Conservation (phyloP, 2,888 invertebrate genomes). For the Eilema caniola region DNA sequence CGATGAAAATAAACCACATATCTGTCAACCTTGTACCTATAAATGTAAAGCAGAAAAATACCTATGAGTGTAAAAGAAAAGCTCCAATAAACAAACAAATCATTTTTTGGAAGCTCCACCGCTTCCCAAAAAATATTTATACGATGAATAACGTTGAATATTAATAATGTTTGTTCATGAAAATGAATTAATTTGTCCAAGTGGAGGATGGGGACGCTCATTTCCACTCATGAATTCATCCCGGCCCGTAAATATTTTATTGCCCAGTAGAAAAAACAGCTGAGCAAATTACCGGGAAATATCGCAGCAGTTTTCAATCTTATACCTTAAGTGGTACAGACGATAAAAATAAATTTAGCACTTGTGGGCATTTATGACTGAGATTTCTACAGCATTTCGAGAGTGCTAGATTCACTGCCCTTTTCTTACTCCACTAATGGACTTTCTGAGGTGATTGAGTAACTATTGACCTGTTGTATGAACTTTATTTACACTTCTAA, state of each 20-base stretch:
- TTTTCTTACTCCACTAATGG: slow-evolving; percentile 61
- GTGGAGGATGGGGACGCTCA: slow-evolving; percentile 70
- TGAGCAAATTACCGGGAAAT: slow-evolving; percentile 79
- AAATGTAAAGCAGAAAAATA: no score
- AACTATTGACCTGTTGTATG: not conserved
- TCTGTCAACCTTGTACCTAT: not conserved
- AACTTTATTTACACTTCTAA: not conserved
- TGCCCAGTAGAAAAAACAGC: slow-evolving; percentile 76
- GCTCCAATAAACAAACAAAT: not conserved
- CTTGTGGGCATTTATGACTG: slow-evolving; percentile 83
- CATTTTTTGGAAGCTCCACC: not conserved
- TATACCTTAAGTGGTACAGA: slow-evolving; percentile 84
- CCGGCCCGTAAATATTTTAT: slow-evolving; percentile 85
- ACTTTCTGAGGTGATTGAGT: slow-evolving; percentile 29
- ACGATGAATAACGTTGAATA: slow-evolving; percentile 58
- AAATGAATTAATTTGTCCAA: slow-evolving; percentile 80
- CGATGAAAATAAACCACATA: not conserved
- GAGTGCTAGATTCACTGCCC: slow-evolving; percentile 55
- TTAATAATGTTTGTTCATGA: slow-evolving; percentile 74
- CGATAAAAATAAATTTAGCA: slow-evolving; percentile 85
- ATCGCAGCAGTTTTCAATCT: slow-evolving; percentile 84
- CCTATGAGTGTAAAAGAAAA: not conserved
- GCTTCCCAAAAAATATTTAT: slow-evolving; percentile 33
- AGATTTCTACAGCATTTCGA: slow-evolving; percentile 80
- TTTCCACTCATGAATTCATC: slow-evolving; percentile 78